Evolutionary conservation across 2,888 invertebrate genomes (phyloP).

Genomic region (Lasioglossum villosulum): DNA sequence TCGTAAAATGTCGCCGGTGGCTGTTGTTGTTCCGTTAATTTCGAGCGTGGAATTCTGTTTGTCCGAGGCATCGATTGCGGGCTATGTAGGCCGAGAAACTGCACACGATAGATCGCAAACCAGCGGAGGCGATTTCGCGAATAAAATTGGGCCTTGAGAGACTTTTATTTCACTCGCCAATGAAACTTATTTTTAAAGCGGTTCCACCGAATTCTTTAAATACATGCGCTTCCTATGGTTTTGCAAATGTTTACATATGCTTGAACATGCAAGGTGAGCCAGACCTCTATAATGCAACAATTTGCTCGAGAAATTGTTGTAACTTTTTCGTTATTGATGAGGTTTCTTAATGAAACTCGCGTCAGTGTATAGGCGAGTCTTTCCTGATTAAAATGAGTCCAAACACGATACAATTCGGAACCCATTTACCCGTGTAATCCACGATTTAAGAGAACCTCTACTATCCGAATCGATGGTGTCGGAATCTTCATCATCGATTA

Average conservation of each 20-base stretch:
- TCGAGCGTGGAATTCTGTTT: slow-evolving; percentile 12
- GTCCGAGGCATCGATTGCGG: neutral
- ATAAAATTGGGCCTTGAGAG: neutral
- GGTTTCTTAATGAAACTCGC: neutral
- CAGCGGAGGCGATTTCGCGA: neutral
- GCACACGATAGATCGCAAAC: neutral
- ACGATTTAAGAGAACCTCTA: neutral
- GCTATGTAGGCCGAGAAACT: slow-evolving; percentile 25
- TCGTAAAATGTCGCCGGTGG: slow-evolving; percentile 4
- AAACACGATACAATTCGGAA: neutral
- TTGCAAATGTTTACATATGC: too few species aligned
- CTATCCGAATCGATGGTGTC: neutral
- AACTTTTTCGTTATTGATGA: neutral
- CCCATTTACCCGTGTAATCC: neutral
- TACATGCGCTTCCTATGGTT: too few species aligned
- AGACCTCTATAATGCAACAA: too few species aligned
- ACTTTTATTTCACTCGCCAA: neutral
- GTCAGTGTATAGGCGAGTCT: neutral
- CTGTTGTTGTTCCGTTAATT: slow-evolving; percentile 3
- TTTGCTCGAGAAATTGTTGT: neutral
- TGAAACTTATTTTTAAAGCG: neutral
- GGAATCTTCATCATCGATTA: too few species aligned
- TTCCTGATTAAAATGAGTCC: neutral
- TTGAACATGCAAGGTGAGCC: too few species aligned
- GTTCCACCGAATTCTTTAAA: neutral